Evolutionary conservation across 2,113 vertebrate species (phyloP).

Genomic region (Patagioenas fasciata): DNA sequence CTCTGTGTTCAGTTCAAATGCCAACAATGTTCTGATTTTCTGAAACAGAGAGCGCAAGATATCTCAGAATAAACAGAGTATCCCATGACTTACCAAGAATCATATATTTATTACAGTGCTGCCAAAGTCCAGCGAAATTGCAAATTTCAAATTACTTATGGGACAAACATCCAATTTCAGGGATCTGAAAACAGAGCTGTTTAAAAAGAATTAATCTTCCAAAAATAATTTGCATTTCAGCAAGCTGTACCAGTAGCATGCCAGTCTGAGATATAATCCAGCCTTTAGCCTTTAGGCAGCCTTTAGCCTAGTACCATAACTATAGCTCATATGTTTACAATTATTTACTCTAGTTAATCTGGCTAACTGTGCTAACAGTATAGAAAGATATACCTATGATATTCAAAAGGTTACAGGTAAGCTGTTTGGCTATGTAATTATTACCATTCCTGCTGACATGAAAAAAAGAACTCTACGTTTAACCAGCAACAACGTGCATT

Average conservation of each 20-base stretch:
- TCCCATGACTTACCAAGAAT: constrained; percentile 45
- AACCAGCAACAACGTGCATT: background rate
- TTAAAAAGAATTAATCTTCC: background rate
- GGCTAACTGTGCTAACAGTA: constrained; percentile 17
- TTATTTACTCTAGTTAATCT: constrained; percentile 44
- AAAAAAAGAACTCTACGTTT: background rate
- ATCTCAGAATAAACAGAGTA: constrained; percentile 52
- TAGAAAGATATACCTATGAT: background rate
- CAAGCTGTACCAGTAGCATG: background rate
- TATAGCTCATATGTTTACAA: constrained; percentile 58
- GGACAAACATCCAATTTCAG: constrained; percentile 47
- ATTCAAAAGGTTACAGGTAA: background rate
- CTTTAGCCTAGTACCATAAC: constrained; percentile 23
- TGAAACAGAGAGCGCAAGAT: constrained; percentile 38
- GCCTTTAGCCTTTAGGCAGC: too few relatives aligned
- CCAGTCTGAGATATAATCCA: constrained; percentile 52
- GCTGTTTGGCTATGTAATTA: background rate
- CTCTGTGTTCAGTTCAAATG: background rate
- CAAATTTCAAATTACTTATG: constrained; percentile 49
- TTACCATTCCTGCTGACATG: background rate
- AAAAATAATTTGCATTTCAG: background rate
- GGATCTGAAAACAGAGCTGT: constrained; percentile 51
- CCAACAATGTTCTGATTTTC: constrained; percentile 32
- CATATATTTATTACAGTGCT: constrained; percentile 45
- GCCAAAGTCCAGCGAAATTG: constrained; percentile 32